phyloP scores from a whole-genome alignment of 2,113 vertebrate species.

The Passer montanus region DNA sequence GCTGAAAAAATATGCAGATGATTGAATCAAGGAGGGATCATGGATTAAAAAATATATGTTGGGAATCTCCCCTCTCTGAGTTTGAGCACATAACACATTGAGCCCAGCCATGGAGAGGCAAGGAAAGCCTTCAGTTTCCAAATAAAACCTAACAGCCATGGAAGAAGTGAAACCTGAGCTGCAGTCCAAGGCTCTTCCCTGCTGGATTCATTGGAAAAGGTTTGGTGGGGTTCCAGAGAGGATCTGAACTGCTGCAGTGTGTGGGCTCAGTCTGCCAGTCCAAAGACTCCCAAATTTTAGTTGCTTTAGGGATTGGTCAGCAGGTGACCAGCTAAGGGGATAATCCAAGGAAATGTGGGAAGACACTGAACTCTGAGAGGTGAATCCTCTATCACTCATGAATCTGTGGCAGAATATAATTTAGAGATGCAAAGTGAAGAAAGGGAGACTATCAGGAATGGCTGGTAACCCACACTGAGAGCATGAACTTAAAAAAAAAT shows the following conservation, averaged over 20 bases:
- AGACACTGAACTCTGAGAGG: not conserved
- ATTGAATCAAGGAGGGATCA: not conserved
- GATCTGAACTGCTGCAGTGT: not conserved
- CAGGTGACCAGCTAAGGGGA: not conserved
- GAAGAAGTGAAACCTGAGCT: not conserved
- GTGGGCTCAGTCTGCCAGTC: not conserved
- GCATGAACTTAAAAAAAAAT: not conserved
- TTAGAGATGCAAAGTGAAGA: not conserved
- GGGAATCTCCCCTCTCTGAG: not conserved
- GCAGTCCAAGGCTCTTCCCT: not conserved
- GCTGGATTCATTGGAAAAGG: not conserved
- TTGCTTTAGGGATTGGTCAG: not conserved
- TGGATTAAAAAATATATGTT: not conserved
- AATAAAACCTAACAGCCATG: not conserved
- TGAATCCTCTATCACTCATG: not conserved
- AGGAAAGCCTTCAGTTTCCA: not conserved
- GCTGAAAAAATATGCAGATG: not conserved
- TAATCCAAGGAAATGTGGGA: not conserved
- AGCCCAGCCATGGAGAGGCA: not conserved
- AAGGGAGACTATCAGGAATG: not conserved
- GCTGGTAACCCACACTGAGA: accelerated
- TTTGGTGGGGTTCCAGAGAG: not conserved
- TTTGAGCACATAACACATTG: not conserved
- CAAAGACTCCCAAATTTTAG: not conserved
- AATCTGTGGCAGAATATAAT: not conserved